These are phyloP conservation scores for Chloroclysta siterata DNA, from an alignment of 2,888 invertebrate genomes.

Conservation along the genomic window DNA sequence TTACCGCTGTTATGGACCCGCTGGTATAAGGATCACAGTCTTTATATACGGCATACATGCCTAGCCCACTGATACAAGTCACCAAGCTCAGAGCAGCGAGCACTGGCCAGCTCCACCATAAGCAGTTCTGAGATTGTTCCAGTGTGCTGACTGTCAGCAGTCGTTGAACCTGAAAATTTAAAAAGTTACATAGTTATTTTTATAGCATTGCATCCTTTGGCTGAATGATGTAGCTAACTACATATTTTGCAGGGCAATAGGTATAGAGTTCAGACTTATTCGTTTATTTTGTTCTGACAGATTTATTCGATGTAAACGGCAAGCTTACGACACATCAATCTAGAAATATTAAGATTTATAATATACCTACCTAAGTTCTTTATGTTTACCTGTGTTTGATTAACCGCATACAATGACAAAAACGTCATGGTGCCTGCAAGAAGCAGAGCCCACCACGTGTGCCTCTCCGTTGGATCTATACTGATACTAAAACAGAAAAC, in stretches of 20 bases:
- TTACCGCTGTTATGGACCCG: conserved; percentile 27
- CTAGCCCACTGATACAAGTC: conserved; percentile 91
- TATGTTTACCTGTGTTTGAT: conserved; percentile 88
- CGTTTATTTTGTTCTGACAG: too few relatives aligned
- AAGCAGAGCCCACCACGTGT: conserved; percentile 92
- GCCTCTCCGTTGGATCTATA: conserved; percentile 91
- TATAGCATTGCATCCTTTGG: too few relatives aligned
- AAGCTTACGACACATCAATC: too few relatives aligned
- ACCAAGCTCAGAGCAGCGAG: conserved; percentile 89
- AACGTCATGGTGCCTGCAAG: conserved; percentile 93
- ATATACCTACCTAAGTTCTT: too few relatives aligned
- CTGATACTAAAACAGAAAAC: conserved; percentile 85
- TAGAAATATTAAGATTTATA: too few relatives aligned
- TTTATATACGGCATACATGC: conserved; percentile 93
- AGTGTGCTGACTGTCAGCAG: conserved; percentile 89
- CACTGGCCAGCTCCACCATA: conserved; percentile 94
- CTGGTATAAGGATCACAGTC: conserved; percentile 91
- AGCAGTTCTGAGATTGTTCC: conserved; percentile 88
- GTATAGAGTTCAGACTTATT: too few relatives aligned
- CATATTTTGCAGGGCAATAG: too few relatives aligned
- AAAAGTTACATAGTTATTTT: background rate
- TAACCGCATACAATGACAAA: conserved; percentile 93
- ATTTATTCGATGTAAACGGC: too few relatives aligned
- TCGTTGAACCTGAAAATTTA: conserved; percentile 85
- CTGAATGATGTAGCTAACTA: too few relatives aligned